Evolutionary conservation across 2,888 invertebrate genomes (phyloP).

Genomic region (Agrochola lychnidis): DNA sequence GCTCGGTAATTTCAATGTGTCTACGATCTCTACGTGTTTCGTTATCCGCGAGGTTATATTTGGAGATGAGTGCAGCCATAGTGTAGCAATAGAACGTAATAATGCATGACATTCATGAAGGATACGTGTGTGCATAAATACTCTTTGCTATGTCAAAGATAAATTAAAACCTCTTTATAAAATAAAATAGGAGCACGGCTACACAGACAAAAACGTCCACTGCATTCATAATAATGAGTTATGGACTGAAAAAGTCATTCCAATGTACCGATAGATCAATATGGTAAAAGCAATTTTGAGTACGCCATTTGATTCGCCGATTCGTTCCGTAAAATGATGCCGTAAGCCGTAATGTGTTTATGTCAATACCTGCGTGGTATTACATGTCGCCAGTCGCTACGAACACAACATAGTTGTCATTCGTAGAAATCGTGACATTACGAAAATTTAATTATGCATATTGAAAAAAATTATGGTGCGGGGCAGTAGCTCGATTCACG

Average conservation of each 20-base stretch:
- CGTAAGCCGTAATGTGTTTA: conserved; percentile 18
- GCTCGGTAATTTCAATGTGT: conserved; percentile 37
- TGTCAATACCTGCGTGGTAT: conserved; percentile 15
- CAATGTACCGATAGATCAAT: conserved; percentile 3
- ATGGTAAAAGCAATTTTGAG: conserved; percentile 16
- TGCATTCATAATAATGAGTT: neutral
- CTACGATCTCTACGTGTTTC: conserved; percentile 39
- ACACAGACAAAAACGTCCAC: neutral
- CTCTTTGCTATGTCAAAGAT: conserved; percentile 26
- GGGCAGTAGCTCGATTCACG: conserved; percentile 20
- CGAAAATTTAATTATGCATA: conserved; percentile 27
- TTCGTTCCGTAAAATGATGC: conserved; percentile 26
- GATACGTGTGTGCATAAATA: conserved; percentile 12
- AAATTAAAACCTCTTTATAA: conserved; percentile 15
- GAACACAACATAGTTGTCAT: conserved; percentile 17
- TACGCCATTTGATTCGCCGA: conserved; percentile 28
- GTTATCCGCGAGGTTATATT: conserved; percentile 33
- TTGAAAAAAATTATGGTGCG: conserved; percentile 32
- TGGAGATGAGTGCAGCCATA: conserved; percentile 39
- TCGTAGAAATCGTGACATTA: conserved; percentile 36
- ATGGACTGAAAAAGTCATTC: conserved; percentile 8
- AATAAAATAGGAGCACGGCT: neutral
- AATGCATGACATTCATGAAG: conserved; percentile 48
- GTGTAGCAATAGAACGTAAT: conserved; percentile 15
- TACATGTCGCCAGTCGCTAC: conserved; percentile 3